Conservation (phyloP, 1,140 invertebrate species). For the Drosophila leontia region DNA sequence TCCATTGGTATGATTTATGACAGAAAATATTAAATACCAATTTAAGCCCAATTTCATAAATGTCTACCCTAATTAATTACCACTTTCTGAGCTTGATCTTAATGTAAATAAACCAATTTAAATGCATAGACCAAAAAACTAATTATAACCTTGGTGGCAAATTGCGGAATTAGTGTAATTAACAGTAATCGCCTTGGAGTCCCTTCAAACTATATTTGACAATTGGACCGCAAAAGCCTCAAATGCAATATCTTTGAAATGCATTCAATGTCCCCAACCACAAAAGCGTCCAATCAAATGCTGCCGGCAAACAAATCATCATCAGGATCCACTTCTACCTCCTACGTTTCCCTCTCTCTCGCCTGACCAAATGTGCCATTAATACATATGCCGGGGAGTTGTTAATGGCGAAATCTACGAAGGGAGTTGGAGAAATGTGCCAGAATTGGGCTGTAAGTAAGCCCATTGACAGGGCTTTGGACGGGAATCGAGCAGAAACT, state of each 20-base stretch:
- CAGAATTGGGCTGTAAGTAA: constrained; percentile 16
- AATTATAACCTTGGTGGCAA: background rate
- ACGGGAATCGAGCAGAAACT: constrained; percentile 8
- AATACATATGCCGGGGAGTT: constrained; percentile 28
- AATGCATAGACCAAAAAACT: background rate
- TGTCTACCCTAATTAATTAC: background rate
- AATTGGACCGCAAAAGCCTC: constrained; percentile 33
- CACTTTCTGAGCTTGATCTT: background rate
- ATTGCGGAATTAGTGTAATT: constrained; percentile 11
- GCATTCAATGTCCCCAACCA: constrained; percentile 23
- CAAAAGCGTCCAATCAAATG: constrained; percentile 32
- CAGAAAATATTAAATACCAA: background rate
- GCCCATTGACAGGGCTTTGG: constrained; percentile 45
- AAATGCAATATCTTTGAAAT: constrained; percentile 26
- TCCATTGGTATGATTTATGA: background rate
- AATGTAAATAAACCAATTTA: background rate
- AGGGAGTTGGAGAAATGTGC: background rate
- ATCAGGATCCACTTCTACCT: background rate
- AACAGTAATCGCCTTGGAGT: constrained; percentile 13
- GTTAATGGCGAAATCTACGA: background rate
- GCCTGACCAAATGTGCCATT: constrained; percentile 27
- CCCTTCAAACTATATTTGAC: constrained; percentile 14
- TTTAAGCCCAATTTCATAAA: background rate
- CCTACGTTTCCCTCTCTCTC: background rate
- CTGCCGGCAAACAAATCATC: constrained; percentile 37